Conservation (phyloP, 2,113 vertebrate genomes). For the Seriola aureovittata region DNA sequence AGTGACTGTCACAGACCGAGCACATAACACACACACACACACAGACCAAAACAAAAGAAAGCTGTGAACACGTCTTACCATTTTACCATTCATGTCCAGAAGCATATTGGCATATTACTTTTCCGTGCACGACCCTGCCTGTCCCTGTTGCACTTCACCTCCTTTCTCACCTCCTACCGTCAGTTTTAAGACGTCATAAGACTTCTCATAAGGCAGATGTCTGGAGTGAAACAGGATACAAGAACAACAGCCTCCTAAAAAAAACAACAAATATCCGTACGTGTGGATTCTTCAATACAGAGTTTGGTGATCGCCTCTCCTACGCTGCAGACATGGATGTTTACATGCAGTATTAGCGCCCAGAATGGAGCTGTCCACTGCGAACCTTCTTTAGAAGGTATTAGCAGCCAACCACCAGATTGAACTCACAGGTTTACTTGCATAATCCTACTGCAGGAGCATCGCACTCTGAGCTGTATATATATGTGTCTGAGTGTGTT, state of each 20-base stretch:
- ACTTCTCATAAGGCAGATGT: constrained; percentile 4
- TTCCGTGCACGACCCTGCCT: constrained; percentile 10
- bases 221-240: not conserved
- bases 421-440: constrained; percentile 67
- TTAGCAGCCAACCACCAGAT: constrained; percentile 61
- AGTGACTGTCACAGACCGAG: not conserved
- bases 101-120: constrained; percentile 69
- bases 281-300: not conserved
- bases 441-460: constrained; percentile 68
- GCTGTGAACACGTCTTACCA: constrained; percentile 61
- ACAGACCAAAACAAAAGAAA: not conserved
- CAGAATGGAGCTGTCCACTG: constrained; percentile 20
- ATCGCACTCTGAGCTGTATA: constrained; percentile 27
- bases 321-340: not conserved
- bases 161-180: constrained; percentile 14
- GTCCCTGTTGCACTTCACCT: not conserved
- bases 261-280: constrained; percentile 11
- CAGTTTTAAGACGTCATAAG: constrained; percentile 1
- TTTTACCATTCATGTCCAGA: constrained; percentile 74
- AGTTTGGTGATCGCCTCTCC: not conserved
- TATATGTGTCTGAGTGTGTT: constrained; percentile 16
- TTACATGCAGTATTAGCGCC: constrained; percentile 32
- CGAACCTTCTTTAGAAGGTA: constrained; percentile 69
- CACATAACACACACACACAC: not conserved
- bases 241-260: not conserved